Percentiles rank a stretch among this genome's conserved stretches.
phyloP scores from a whole-genome alignment of 2,797 vertebrate genomes.

The Acridotheres tristis region DNA sequence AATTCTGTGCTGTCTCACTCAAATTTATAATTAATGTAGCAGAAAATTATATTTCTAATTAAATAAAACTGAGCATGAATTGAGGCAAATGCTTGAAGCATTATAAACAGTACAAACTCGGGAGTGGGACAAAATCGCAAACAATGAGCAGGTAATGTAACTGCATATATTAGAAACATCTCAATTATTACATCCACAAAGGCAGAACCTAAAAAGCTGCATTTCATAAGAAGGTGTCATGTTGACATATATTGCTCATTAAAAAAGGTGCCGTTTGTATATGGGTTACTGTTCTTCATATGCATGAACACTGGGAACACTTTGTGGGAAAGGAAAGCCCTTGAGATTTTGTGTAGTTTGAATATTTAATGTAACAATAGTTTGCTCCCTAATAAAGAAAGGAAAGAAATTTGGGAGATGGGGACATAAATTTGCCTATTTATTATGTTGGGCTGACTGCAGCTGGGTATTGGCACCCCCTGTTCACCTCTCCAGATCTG shows the following conservation, averaged over 20 bases:
- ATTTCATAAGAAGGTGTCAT: slow-evolving; percentile 71
- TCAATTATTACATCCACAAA: slow-evolving; percentile 73
- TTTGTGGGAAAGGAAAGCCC: slow-evolving; percentile 64
- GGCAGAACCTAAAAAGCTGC: slow-evolving; percentile 69
- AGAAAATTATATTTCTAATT: slow-evolving; percentile 68
- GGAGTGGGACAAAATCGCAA: slow-evolving; percentile 32
- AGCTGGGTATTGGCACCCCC: slow-evolving; percentile 19
- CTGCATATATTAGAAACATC: slow-evolving; percentile 71
- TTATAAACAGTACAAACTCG: slow-evolving; percentile 45
- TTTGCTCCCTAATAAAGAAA: slow-evolving; percentile 65
- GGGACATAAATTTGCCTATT: slow-evolving; percentile 53
- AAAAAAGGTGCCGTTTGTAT: slow-evolving; percentile 69
- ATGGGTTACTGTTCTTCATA: slow-evolving; percentile 67
- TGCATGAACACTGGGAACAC: slow-evolving; percentile 67
- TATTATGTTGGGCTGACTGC: slow-evolving; percentile 25
- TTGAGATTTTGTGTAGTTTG: slow-evolving; percentile 66
- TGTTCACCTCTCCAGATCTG: neutral
- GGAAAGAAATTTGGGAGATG: slow-evolving; percentile 58
- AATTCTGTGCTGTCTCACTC: slow-evolving; percentile 37
- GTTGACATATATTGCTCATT: slow-evolving; percentile 74
- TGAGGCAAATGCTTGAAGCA: slow-evolving; percentile 39
- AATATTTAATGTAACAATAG: slow-evolving; percentile 72
- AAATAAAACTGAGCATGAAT: slow-evolving; percentile 44
- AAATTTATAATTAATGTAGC: slow-evolving; percentile 72
- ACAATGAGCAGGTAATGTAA: slow-evolving; percentile 62